Evolutionary conservation across 2,888 invertebrate species (phyloP).

Genomic region (Lordiphosa andalusiaca): DNA sequence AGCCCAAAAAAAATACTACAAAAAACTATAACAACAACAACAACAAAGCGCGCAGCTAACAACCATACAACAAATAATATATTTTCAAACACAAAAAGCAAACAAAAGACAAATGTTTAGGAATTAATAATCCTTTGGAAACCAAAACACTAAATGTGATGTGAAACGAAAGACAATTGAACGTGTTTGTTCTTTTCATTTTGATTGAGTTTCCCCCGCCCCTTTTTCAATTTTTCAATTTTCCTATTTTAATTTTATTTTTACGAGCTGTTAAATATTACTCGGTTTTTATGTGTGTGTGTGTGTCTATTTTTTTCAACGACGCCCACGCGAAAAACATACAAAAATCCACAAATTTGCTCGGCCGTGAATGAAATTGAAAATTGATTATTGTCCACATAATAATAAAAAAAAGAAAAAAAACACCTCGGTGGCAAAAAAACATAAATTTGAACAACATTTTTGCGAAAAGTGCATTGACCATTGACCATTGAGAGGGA

Average conservation of each 20-base stretch:
- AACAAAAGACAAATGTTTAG: constrained; percentile 33
- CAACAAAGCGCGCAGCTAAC: neutral
- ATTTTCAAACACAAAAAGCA: constrained; percentile 8
- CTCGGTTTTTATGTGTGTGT: constrained; percentile 40
- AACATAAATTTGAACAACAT: constrained; percentile 11
- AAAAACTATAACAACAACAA: constrained; percentile 8
- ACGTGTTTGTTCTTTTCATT: constrained; percentile 58
- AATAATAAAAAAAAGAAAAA: too few species aligned
- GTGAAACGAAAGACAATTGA: constrained; percentile 56
- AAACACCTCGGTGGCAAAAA: neutral
- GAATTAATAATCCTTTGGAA: constrained; percentile 7
- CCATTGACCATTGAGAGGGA: constrained; percentile 1
- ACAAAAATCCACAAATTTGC: constrained; percentile 10
- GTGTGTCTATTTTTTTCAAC: neutral
- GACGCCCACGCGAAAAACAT: constrained; percentile 27
- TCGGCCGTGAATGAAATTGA: constrained; percentile 33
- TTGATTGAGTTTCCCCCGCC: constrained; percentile 40
- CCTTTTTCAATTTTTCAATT: constrained; percentile 16
- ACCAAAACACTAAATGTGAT: constrained; percentile 44
- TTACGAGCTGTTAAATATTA: constrained; percentile 54
- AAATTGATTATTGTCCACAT: constrained; percentile 1
- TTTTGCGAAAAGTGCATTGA: constrained; percentile 23
- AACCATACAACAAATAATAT: constrained; percentile 9
- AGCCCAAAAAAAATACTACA: neutral
- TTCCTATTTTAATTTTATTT: constrained; percentile 14